Base-by-base conservation (phyloP, 2,797 vertebrate species). In the Ctenopoma kingsleyae region DNA sequence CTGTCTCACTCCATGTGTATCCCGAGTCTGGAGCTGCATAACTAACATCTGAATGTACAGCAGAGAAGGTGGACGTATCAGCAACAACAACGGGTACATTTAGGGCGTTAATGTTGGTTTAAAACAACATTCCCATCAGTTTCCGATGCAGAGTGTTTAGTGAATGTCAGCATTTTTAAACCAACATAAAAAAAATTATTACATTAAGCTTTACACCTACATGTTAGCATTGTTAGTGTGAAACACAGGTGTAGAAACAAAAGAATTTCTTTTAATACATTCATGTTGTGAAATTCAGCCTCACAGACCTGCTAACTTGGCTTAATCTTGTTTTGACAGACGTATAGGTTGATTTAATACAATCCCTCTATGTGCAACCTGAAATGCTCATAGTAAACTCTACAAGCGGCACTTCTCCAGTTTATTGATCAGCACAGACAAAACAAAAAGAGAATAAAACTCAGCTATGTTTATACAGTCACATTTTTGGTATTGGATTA, bases 1-100 rank as follows among this genome's bases (percentile, higher is more conserved):
- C 92, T 0, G 76, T 75, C 65, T 92, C 91, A 36, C 81, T 91
- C 94, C 94, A 95, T 0, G 85, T 77, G 68, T 94, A 93, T 71
- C 93, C 94, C 32, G 92, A 81, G 85, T 95, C 94, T 79, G 93
- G 89, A 67, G 85, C 84, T 57, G 89, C 65, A 55, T 91, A 93
- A 87, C 87, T 93, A 85, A 90, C 78, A 84, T 95, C 95, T 94
- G 87, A 86, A 90, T 83, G 84, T 67, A 88, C 72, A 91, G 86
- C 82, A 87, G 82, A 91, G 76, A 88, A 63, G 82, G 76, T 59
- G 79, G 62, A 71, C 35, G 78, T 51, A 41, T 87, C 79, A 91
- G 72, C 69, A 57, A 56, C 66, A 76, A 62, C 62, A 63, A 20
- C 20, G 20, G 30, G 71, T 32, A 62, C 61, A 70, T 50, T 58